Evolutionary conservation across 2,888 invertebrate species (phyloP).

Genomic region (Tachystola acroxantha): DNA sequence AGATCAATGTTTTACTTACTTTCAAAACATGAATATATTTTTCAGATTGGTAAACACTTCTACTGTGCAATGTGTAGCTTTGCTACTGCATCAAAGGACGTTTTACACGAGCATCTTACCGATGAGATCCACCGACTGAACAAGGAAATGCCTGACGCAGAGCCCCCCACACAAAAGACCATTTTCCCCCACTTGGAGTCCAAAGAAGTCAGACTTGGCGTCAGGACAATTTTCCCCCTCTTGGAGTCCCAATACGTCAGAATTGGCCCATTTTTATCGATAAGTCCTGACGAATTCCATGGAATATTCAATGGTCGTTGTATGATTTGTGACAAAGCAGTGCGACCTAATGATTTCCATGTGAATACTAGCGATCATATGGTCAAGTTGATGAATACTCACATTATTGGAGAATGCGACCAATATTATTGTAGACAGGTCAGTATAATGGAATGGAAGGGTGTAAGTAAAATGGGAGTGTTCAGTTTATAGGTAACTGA

Average conservation of each 20-base stretch:
- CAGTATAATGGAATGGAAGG: slow-evolving; percentile 8
- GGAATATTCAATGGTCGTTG: slow-evolving; percentile 34
- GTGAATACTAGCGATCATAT: slow-evolving; percentile 28
- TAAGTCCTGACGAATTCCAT: slow-evolving; percentile 42
- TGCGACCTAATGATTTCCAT: slow-evolving; percentile 25
- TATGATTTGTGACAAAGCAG: slow-evolving; percentile 29
- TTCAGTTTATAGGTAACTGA: too few relatives aligned
- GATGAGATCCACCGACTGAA: slow-evolving; percentile 30
- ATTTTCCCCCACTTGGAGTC: too few relatives aligned
- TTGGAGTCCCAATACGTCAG: too few relatives aligned
- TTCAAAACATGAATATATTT: too few relatives aligned
- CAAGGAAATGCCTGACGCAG: too few relatives aligned
- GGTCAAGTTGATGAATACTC: slow-evolving; percentile 33
- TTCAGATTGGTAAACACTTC: slow-evolving; percentile 35
- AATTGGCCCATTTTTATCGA: too few relatives aligned
- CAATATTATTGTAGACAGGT: slow-evolving; percentile 38
- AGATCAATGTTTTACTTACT: too few relatives aligned
- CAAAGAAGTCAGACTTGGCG: too few relatives aligned
- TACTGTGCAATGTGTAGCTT: slow-evolving; percentile 50
- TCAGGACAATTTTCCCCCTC: too few relatives aligned
- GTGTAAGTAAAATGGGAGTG: too few relatives aligned
- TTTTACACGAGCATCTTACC: slow-evolving; percentile 28
- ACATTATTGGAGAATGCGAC: slow-evolving; percentile 14
- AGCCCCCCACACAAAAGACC: too few relatives aligned
- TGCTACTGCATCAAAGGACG: slow-evolving; percentile 16